Evolutionary conservation across 2,797 vertebrate genomes (phyloP), one percentile per base, ranked within the genome.

Genomic region (Mionectes olivaceus): DNA sequence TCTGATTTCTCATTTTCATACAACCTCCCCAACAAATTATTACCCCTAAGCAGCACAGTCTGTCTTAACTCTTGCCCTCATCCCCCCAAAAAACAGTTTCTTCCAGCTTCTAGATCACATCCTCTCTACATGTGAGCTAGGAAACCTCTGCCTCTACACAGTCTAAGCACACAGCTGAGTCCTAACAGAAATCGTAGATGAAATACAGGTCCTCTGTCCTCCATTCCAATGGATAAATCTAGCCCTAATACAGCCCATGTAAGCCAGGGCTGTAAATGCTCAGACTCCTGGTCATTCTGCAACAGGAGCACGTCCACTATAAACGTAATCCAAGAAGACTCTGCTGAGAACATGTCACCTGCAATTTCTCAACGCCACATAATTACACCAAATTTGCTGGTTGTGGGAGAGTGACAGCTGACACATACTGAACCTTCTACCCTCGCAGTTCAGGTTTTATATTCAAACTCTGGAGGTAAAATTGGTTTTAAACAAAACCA

Each of bases 51-150:
- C 33, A 79, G 28, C 30, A 71, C 0, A n/a, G 13, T 19, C 65
- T n/a, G 14, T 35, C 57, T 65, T 43, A 74, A 74, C 43, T 43
- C 35, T 61, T 30, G 13, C 9, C 25, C n/a, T 79, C 23, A 49
- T 47, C 4, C 21, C 30, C 4, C 5, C 0, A 8, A 12, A 55
- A 61, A 4, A 0, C 2, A 55, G 22, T 35, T 68, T 57, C 21
- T 73, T 77, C 30, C 46, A 17, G 15, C 35, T 73, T 89, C 30
- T 46, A 37, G 3, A 14, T 57, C 27, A 39, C 3, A 15, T 80
- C 19, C 5, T 73, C 28, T 64, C 46, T 49, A n/a, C 7, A 37
- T 4, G 11, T 24, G 27, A 57, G 11, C 13, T 21, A 28, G 32
- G 35, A 71, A 68, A 69, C 18, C 39, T 53, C 33, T 90, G 32